Conservation (phyloP, 2,113 vertebrate genomes). For the Numenius arquata region DNA sequence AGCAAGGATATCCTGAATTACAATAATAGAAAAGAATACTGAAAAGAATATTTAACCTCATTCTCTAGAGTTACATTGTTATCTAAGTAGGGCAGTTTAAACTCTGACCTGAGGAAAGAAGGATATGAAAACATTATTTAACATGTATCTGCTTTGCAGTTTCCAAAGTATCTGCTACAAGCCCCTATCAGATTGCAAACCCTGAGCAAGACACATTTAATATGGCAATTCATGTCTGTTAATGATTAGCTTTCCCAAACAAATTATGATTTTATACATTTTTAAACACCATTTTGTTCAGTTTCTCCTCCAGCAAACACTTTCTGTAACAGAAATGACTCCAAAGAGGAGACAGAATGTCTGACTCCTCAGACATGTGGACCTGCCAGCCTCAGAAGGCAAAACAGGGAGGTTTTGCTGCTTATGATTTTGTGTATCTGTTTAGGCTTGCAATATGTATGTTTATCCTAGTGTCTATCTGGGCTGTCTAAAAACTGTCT, state of each 20-base stretch:
- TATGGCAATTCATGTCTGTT: background rate
- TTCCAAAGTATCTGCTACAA: background rate
- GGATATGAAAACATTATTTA: background rate
- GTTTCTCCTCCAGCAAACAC: background rate
- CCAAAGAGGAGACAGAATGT: conserved; percentile 21
- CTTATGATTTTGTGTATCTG: background rate
- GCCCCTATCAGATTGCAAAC: background rate
- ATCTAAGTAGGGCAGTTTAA: background rate
- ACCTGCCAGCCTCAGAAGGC: background rate
- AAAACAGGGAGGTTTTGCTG: background rate
- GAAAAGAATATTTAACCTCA: background rate
- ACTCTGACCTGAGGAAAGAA: background rate
- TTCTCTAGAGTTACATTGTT: background rate
- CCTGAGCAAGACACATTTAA: background rate
- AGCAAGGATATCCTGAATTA: background rate
- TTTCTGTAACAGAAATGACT: background rate
- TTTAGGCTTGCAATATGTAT: background rate
- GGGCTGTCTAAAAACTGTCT: background rate
- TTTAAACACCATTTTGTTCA: conserved; percentile 2
- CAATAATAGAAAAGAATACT: background rate
- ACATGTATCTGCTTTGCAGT: background rate
- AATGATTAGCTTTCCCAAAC: background rate
- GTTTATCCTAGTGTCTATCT: background rate
- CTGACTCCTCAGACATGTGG: background rate
- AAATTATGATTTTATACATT: conserved; percentile 23